Evolutionary conservation across 1,140 invertebrate genomes (phyloP), one percentile per base, ranked within the genome.

Genomic region (Yoshiicerus persimilis): DNA sequence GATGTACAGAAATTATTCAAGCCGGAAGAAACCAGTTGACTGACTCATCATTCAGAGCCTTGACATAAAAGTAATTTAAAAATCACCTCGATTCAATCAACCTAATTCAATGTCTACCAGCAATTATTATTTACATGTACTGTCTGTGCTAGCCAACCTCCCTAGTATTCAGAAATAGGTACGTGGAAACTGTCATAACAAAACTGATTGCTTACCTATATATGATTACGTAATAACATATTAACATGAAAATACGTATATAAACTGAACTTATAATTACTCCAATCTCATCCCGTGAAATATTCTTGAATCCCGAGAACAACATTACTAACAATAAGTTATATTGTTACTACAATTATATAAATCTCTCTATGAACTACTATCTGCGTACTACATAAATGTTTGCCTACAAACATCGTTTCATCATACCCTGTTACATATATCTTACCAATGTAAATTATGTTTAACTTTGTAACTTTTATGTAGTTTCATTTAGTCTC

Each of bases 1-100:
- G 41, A 85, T 47, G 30, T 85, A 30, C 39, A 47, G 56, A 85
- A 85, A 64, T 85, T 85, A 85, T 85, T 85, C 11, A 85, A 85
- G 16, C 84, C 56, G 25, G 39, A 85, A 56, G 84, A 85, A 80
- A 80, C 75, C 11, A 85, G 84, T 64, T 85, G 84, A 85, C 84
- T 64, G 39, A 64, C 56, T 64, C 39, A 56, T 64, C 30, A 30
- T 38, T 13, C 20, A 11, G 41, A 56, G 39, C 56, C 84, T 85
- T 85, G 39, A 36, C 30, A 80, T 32, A 80, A 56, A 56, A 56
- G 20, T 80, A 32, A 36, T 23, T 80, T 80, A 80, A 80, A 80
- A 25, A 16, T n/a, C 30, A 20, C 20, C 32, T 32, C 75, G 16
- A 36, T 80, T 38, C 34, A 32, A 80, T 38, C 32, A 56, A 56